phyloP scores from a whole-genome alignment of 1,140 invertebrate genomes.

The Leucophenga varia region DNA sequence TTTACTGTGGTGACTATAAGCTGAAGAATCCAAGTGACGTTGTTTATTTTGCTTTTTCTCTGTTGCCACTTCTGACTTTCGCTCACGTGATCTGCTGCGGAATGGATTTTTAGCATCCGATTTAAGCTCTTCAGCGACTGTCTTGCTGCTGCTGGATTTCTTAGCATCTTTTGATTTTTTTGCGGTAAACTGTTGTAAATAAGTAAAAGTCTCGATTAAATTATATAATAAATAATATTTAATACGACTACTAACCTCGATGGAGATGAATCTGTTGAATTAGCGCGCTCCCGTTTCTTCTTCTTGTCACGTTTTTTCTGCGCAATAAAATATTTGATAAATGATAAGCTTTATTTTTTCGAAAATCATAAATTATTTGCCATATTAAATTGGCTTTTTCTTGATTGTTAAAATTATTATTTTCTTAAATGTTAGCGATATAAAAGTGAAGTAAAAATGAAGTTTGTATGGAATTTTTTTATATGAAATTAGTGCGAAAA shows the following conservation, averaged over 20 bases:
- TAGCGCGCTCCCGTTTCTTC: slow-evolving; percentile 42
- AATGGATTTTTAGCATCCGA: slow-evolving; percentile 26
- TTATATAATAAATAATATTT: not conserved
- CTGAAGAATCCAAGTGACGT: slow-evolving; percentile 18
- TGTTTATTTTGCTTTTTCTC: slow-evolving; percentile 27
- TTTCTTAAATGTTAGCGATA: slow-evolving; percentile 28
- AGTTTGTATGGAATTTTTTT: too few species aligned
- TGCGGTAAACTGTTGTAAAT: not conserved
- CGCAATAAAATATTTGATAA: slow-evolving; percentile 1
- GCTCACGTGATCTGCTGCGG: slow-evolving; percentile 38
- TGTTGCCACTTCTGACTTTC: slow-evolving; percentile 5
- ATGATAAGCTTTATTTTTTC: slow-evolving; percentile 5
- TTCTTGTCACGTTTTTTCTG: slow-evolving; percentile 54
- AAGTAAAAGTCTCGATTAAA: not conserved
- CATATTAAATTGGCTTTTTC: slow-evolving; percentile 13
- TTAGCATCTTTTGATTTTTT: not conserved
- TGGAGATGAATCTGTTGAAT: slow-evolving; percentile 40
- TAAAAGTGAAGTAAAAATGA: slow-evolving; percentile 17
- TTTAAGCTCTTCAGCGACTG: slow-evolving; percentile 10
- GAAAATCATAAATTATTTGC: slow-evolving; percentile 18
- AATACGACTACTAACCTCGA: slow-evolving; percentile 29
- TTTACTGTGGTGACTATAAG: slow-evolving; percentile 14
- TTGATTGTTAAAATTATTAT: slow-evolving; percentile 36
- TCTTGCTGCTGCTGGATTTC: slow-evolving; percentile 2
- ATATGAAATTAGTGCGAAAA: too few species aligned